Conservation (phyloP, 2,888 invertebrate species). For the Blastobasis adustella region DNA sequence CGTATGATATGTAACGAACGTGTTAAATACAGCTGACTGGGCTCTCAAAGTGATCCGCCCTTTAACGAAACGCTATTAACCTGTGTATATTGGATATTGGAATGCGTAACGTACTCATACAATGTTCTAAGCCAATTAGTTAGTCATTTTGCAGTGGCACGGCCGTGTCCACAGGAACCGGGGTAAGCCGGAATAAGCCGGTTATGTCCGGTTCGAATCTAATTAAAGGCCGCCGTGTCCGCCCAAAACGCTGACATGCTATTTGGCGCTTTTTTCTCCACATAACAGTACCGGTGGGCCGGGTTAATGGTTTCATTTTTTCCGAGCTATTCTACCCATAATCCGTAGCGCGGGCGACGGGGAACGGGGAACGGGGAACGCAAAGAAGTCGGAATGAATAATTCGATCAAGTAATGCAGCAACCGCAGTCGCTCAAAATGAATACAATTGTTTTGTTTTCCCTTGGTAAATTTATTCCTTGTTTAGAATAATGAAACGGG, state of each 20-base stretch:
- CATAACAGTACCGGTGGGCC: constrained; percentile 42
- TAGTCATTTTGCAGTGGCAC: constrained; percentile 66
- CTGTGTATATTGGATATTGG: constrained; percentile 59
- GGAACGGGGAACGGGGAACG: constrained; percentile 26
- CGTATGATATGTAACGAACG: no score
- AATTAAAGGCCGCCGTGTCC: constrained; percentile 66
- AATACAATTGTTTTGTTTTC: constrained; percentile 71
- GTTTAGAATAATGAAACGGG: constrained; percentile 69
- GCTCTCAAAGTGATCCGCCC: constrained; percentile 20
- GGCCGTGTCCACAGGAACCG: constrained; percentile 46
- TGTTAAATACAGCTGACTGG: not conserved
- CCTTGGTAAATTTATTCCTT: constrained; percentile 67
- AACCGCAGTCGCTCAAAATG: constrained; percentile 62
- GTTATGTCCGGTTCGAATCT: constrained; percentile 68
- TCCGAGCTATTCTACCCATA: constrained; percentile 25
- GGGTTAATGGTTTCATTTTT: constrained; percentile 51
- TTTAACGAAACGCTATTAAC: constrained; percentile 52
- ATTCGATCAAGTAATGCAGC: constrained; percentile 66
- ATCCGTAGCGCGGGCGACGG: constrained; percentile 17
- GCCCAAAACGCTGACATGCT: constrained; percentile 64
- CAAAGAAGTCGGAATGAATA: constrained; percentile 48
- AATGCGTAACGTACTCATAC: constrained; percentile 49
- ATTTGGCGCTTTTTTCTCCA: constrained; percentile 52
- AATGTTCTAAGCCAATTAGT: constrained; percentile 71
- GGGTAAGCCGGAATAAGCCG: constrained; percentile 69